A percentile compares a stretch with the other conserved stretches of the same genome.
Conservation (phyloP, 2,888 invertebrate genomes). For the Lacanobia wlatinum region DNA sequence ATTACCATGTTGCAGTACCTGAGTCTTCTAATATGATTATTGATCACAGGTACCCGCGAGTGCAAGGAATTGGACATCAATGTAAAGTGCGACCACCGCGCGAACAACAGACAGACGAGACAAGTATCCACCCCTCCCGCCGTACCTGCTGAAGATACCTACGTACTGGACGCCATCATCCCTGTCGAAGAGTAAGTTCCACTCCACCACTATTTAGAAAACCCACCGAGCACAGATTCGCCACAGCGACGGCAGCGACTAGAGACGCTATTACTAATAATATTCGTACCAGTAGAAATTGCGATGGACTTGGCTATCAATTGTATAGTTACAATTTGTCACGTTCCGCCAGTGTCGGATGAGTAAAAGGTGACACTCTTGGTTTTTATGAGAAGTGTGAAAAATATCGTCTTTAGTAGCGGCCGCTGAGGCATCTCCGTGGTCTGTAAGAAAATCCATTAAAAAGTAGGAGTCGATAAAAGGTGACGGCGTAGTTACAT, state of each 20-base stretch:
- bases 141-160: conserved; percentile 94
- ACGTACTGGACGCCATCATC: conserved; percentile 95
- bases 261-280: background rate
- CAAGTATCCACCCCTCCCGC: conserved; percentile 90
- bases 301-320: background rate
- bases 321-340: background rate
- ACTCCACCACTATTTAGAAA: conserved; percentile 13
- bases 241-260: background rate
- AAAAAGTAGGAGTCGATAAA: conserved; percentile 41
- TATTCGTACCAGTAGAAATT: background rate
- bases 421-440: background rate
- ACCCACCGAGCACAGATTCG: background rate
- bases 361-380: background rate
- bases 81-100: conserved; percentile 97
- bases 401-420: background rate
- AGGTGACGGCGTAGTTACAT: conserved; percentile 73
- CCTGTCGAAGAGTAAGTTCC: conserved; percentile 96
- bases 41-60: conserved; percentile 92
- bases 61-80: conserved; percentile 97
- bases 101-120: conserved; percentile 92
- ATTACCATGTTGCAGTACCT: background rate
- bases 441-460: conserved; percentile 4
- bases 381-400: background rate
- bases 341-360: background rate
- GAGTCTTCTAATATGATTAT: background rate